Evolutionary conservation across 1,140 invertebrate species (phyloP).

Genomic region (Doryteuthis pealeii): DNA sequence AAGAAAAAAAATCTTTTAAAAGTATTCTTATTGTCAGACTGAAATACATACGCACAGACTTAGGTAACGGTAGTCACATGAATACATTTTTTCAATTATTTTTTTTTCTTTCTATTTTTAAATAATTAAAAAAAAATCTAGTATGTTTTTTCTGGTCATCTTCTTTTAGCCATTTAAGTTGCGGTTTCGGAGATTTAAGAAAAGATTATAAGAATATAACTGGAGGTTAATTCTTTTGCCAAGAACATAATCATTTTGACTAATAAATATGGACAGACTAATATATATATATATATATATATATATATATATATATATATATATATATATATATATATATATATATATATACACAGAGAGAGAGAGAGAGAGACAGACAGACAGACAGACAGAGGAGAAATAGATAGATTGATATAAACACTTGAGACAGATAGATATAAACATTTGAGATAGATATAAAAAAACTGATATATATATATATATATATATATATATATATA

Average conservation of each 20-base stretch:
- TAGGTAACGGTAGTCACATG: not conserved
- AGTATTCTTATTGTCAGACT: not conserved
- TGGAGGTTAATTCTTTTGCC: not conserved
- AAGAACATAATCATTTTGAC: not conserved
- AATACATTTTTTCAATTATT: not conserved
- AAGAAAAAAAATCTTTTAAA: not conserved
- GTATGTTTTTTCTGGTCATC: not conserved
- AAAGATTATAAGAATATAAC: not conserved
- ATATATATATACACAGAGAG: too few species aligned
- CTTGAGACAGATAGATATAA: too few species aligned
- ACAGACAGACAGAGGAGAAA: slow-evolving; percentile 8
- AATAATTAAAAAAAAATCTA: not conserved
- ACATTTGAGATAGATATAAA: too few species aligned
- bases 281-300: too few species aligned
- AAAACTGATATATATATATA: too few species aligned
- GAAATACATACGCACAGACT: not conserved
- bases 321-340: too few species aligned
- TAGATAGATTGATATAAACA: too few species aligned
- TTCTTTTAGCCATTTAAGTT: not conserved
- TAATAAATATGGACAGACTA: not conserved
- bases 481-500: too few species aligned
- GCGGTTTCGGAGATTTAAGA: not conserved
- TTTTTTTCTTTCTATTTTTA: not conserved
- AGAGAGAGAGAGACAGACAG: slow-evolving; percentile 20
- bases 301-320: too few species aligned